Conservation (phyloP, 2,113 vertebrate species). For the Gymnarchus niloticus region DNA sequence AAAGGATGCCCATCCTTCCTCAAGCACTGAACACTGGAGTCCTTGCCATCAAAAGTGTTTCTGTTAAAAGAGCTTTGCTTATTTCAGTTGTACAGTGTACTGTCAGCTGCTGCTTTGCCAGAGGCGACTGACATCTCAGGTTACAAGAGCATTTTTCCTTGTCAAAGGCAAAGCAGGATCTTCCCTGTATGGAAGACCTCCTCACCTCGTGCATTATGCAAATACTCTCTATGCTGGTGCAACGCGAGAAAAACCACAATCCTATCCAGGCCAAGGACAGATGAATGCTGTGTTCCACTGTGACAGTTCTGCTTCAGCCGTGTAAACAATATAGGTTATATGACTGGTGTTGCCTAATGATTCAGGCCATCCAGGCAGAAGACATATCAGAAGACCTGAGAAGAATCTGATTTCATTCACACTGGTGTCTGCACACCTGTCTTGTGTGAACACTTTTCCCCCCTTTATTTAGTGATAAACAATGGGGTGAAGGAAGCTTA, state of each 20-base stretch:
- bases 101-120: neutral
- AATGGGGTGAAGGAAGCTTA: neutral
- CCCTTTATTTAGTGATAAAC: neutral
- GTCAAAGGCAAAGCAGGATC: neutral
- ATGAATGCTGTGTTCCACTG: neutral
- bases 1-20: neutral
- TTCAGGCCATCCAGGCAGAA: neutral
- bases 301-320: neutral
- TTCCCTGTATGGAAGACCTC: neutral
- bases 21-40: neutral
- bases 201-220: neutral
- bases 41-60: neutral
- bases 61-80: neutral
- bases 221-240: neutral
- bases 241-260: too few species aligned
- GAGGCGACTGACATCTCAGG: neutral
- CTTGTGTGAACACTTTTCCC: neutral
- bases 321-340: neutral
- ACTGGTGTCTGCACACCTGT: neutral
- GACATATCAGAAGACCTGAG: neutral
- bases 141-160: neutral
- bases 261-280: neutral
- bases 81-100: neutral
- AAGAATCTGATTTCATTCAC: neutral
- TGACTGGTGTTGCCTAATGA: neutral